Conservation (phyloP, 2,888 invertebrate species). For the Tetheella fluctuosa region DNA sequence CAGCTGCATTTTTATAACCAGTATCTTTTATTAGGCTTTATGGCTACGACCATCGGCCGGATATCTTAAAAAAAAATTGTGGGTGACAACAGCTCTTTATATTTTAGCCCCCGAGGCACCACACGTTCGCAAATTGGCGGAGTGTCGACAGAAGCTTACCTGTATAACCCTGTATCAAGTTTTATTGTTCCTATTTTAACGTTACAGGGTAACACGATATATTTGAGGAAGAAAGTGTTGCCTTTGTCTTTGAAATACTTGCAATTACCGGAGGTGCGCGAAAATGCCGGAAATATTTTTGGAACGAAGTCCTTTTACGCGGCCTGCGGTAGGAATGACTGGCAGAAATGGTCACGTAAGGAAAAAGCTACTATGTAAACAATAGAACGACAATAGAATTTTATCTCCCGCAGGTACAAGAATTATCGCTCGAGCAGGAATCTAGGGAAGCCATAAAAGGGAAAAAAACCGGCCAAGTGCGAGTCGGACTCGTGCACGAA, state of each 20-base stretch:
- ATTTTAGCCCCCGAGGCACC: not conserved
- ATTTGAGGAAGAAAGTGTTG: not conserved
- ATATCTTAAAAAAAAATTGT: too few species aligned
- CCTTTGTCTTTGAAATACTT: not conserved
- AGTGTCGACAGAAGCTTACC: slow-evolving; percentile 5
- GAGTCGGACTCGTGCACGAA: too few species aligned
- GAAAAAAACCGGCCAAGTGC: too few species aligned
- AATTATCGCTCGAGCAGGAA: not conserved
- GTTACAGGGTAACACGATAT: not conserved
- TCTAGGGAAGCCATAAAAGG: not conserved
- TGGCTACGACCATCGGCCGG: too few species aligned
- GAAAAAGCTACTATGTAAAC: too few species aligned
- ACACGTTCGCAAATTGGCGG: slow-evolving; percentile 13
- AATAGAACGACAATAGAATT: too few species aligned
- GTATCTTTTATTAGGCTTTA: too few species aligned
- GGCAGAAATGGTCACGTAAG: too few species aligned
- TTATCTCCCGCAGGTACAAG: not conserved
- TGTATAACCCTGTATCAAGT: slow-evolving; percentile 9
- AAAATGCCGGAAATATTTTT: not conserved
- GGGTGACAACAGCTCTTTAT: not conserved
- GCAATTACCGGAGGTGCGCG: not conserved
- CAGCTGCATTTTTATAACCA: too few species aligned
- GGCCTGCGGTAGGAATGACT: too few species aligned
- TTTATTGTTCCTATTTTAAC: not conserved
- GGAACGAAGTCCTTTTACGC: too few species aligned